Base-by-base conservation (phyloP, 2,888 invertebrate genomes). In the Callosobruchus maculatus region DNA sequence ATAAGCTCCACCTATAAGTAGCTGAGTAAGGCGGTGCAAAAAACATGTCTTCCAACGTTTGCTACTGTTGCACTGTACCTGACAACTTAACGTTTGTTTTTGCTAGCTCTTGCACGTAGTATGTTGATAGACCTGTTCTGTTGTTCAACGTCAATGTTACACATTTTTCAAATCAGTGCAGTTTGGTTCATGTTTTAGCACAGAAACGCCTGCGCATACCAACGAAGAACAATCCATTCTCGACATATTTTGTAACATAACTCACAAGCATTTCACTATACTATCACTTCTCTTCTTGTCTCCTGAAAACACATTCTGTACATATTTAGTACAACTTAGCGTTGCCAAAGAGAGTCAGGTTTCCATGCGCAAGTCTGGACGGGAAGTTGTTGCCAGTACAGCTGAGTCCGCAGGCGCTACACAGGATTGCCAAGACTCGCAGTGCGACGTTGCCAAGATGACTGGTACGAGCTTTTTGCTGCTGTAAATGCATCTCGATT, bases 321-420 rank as follows among this genome's bases (percentile, higher is more conserved):
- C 26, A 71, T 73, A 80, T 80, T 72, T 83, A 87, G 87, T 86
- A 81, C 78, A 81, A 81, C 78, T 78, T 86, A 78, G 80, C 81
- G 77, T 86, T 87, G 84, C 87, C 87, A 30, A 85, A 86, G 83
- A 84, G 87, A 79, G 84, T 87, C 78, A 83, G 82, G 78, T 83
- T 87, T 77, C 85, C 86, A 74, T 85, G 84, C 78, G 83, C 84
- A 72, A 82, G 84, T 71, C 76, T 85, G 80, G 85, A 86, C 71
- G 86, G 85, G 77, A 84, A 83, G 72, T 83, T 83, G 74, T 82
- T 86, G 77, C 86, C 85, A 67, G 80, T 84, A 68, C 85, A 86
- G 77, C 80, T 86, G 71, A 86, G 84, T 78, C 85, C 86, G 68
- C 85, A 85, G 79, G 83, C 84, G 71, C 79, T 85, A 31, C 83